Evolutionary conservation across 2,888 invertebrate genomes (phyloP).

Genomic region (Drosophila conformis): DNA sequence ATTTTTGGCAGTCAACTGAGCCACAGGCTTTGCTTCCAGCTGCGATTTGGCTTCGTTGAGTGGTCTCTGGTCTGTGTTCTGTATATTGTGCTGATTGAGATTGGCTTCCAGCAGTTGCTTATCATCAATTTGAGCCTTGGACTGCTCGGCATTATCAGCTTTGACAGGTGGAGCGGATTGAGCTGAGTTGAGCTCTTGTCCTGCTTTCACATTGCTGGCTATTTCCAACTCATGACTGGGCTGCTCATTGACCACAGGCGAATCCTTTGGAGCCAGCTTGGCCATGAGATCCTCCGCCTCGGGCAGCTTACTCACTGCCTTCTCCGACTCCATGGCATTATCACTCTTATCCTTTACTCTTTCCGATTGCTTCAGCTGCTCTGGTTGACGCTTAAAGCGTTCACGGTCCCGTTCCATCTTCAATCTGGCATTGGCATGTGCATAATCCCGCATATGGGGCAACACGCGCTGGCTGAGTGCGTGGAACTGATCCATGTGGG

Average conservation of each 20-base stretch:
- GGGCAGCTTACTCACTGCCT: background rate
- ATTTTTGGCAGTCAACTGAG: background rate
- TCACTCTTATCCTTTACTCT: background rate
- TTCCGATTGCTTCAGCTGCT: background rate
- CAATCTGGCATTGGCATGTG: slow-evolving; percentile 30
- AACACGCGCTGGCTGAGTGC: slow-evolving; percentile 24
- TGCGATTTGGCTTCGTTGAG: background rate
- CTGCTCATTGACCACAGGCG: background rate
- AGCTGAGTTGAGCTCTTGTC: background rate
- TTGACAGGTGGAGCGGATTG: background rate
- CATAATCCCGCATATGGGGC: slow-evolving; percentile 45
- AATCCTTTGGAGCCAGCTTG: slow-evolving; percentile 1
- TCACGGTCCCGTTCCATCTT: slow-evolving; percentile 26
- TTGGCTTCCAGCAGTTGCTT: background rate
- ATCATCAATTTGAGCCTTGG: background rate
- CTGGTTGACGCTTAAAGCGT: slow-evolving; percentile 48
- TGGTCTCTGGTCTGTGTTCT: background rate
- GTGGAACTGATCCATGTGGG: slow-evolving; percentile 45
- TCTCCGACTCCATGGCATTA: background rate
- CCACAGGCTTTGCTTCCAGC: background rate
- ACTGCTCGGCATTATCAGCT: background rate
- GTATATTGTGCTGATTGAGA: background rate
- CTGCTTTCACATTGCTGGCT: background rate
- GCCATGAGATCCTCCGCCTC: slow-evolving; percentile 9
- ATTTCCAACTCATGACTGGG: background rate